Evolutionary conservation across 2,797 vertebrate genomes (phyloP).

Genomic region (Serranus cabrilla): DNA sequence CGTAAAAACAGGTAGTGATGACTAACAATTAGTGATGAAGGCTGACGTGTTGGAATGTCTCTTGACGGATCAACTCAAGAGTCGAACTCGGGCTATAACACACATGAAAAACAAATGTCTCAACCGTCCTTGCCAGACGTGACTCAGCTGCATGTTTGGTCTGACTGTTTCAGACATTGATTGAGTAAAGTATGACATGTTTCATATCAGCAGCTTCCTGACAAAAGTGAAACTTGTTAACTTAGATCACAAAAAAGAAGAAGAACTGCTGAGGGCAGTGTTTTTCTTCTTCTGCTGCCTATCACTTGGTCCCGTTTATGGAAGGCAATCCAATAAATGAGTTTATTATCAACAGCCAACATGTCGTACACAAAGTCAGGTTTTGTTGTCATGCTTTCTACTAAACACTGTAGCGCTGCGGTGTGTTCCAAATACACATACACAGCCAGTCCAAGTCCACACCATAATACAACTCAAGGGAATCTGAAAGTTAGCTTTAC

Average conservation of each 20-base stretch:
- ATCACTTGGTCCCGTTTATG: neutral
- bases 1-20: too few species aligned
- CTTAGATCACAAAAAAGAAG: neutral
- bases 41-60: neutral
- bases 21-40: too few species aligned
- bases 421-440: neutral
- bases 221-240: neutral
- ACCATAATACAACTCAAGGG: neutral
- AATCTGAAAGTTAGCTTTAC: too few species aligned
- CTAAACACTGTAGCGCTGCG: neutral
- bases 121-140: neutral
- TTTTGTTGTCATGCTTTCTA: neutral
- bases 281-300: neutral
- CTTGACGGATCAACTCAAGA: neutral
- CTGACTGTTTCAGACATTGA: neutral
- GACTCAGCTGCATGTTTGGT: neutral
- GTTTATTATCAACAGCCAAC: neutral
- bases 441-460: neutral
- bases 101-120: neutral
- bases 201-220: neutral
- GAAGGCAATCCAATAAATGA: neutral
- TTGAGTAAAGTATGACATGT: too few species aligned
- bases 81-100: neutral
- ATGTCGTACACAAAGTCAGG: neutral
- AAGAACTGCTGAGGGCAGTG: neutral